Evolutionary conservation across 92 coral and sea anemone genomes (phyloP).

Genomic region (Porites evermanni): DNA sequence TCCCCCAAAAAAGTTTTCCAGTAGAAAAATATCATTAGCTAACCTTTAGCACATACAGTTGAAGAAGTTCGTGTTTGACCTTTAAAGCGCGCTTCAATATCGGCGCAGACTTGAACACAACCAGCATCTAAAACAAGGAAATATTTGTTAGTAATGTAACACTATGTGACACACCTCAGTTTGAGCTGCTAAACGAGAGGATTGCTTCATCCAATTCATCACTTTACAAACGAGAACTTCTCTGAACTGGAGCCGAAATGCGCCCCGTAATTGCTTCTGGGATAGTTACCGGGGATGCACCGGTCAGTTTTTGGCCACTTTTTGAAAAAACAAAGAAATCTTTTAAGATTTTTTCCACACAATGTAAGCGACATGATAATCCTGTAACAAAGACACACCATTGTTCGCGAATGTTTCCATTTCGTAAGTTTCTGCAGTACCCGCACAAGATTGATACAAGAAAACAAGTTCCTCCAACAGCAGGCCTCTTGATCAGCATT

Average conservation of each 20-base stretch:
- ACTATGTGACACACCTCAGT: not conserved
- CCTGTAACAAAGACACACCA: constrained; percentile 54
- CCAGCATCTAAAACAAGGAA: constrained; percentile 80
- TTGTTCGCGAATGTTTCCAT: constrained; percentile 99
- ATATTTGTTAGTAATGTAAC: too few relatives aligned
- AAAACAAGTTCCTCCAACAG: constrained; percentile 98
- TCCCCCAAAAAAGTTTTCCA: too few relatives aligned
- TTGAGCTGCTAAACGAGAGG: not conserved
- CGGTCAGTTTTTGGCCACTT: too few relatives aligned
- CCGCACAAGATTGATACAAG: constrained; percentile 94
- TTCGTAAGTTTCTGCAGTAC: constrained; percentile 96
- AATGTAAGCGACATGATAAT: not conserved
- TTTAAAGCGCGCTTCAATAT: constrained; percentile 95
- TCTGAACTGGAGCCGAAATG: too few relatives aligned
- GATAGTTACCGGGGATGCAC: too few relatives aligned
- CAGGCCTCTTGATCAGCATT: constrained; percentile 92
- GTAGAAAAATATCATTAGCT: not conserved
- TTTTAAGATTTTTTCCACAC: not conserved
- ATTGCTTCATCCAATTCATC: not conserved
- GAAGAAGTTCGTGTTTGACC: constrained; percentile 95
- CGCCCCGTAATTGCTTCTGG: too few relatives aligned
- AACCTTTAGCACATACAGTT: constrained; percentile 92
- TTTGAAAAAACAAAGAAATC: too few relatives aligned
- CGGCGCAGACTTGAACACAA: constrained; percentile 98
- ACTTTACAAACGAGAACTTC: too few relatives aligned